A percentile compares a stretch with the other conserved stretches of the same genome.
Evolutionary conservation across 92 coral and sea anemone genomes (phyloP).

Genomic region (Epizoanthus ramosus): DNA sequence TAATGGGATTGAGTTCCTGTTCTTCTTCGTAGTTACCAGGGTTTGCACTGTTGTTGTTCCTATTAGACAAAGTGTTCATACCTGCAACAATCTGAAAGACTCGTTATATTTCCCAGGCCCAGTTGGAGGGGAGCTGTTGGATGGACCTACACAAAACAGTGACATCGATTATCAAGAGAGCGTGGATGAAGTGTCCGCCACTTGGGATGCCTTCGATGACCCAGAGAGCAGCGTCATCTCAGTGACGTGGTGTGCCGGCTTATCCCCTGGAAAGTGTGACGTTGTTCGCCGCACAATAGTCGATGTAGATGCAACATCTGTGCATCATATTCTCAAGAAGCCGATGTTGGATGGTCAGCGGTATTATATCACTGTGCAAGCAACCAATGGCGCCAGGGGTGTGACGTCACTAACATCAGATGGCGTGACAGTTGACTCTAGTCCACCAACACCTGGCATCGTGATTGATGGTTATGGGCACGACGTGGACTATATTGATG

Average conservation of each 20-base stretch:
- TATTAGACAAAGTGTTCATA: neutral
- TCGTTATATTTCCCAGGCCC: conserved; percentile 56
- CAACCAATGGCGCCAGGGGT: conserved; percentile 87
- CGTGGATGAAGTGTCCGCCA: conserved; percentile 56
- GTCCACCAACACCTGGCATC: conserved; percentile 69
- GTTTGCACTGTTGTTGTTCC: neutral
- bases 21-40: too few species aligned
- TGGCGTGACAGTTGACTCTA: conserved; percentile 77
- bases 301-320: conserved; percentile 37
- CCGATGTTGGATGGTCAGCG: conserved; percentile 71
- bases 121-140: conserved; percentile 50
- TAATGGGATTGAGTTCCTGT: too few species aligned
- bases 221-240: conserved; percentile 76
- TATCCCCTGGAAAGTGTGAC: conserved; percentile 66
- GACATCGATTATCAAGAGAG: conserved; percentile 70
- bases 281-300: conserved; percentile 44
- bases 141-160: conserved; percentile 51
- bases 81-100: neutral
- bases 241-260: conserved; percentile 79
- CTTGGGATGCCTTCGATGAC: conserved; percentile 78
- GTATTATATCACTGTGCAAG: conserved; percentile 70
- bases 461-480: conserved; percentile 64
- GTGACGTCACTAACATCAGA: conserved; percentile 62
- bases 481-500: conserved; percentile 61
- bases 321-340: conserved; percentile 40